These are phyloP conservation scores for Aphelenchoides besseyi DNA, from an alignment of 1,140 invertebrate species.

Conservation along the genomic window DNA sequence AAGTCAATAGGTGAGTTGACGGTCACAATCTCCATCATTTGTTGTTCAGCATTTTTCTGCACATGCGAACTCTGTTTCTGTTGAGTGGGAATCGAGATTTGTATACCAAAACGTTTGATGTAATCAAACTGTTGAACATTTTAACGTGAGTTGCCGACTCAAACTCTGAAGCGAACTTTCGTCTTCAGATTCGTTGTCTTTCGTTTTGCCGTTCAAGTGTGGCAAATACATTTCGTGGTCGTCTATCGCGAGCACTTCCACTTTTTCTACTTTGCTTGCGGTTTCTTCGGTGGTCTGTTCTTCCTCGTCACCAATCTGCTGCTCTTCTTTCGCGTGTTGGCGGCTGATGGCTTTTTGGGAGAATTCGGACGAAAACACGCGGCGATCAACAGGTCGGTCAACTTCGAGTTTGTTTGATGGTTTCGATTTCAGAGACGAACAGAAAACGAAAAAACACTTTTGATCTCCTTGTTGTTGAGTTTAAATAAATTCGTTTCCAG, in stretches of 20 bases:
- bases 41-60: conserved; percentile 51
- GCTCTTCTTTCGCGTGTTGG: conserved; percentile 44
- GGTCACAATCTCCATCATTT: conserved; percentile 7
- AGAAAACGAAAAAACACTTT: neutral
- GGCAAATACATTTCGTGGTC: conserved; percentile 36
- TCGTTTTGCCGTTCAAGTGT: conserved; percentile 43
- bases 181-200: conserved; percentile 47
- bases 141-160: conserved; percentile 40
- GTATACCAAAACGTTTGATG: conserved; percentile 21
- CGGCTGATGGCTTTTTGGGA: conserved; percentile 49
- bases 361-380: neutral
- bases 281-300: conserved; percentile 35
- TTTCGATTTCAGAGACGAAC: neutral
- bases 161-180: no score
- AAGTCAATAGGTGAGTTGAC: conserved; percentile 49
- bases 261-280: conserved; percentile 41
- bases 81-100: conserved; percentile 28
- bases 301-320: conserved; percentile 48
- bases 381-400: conserved; percentile 7
- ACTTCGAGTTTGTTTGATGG: neutral
- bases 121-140: conserved; percentile 40
- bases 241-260: conserved; percentile 30
- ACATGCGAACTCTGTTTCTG: conserved; percentile 45
- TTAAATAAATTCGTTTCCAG: no score
- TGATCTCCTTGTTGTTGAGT: neutral